Conservation (phyloP, 2,888 invertebrate species). For the Drosophila fungiperda region DNA sequence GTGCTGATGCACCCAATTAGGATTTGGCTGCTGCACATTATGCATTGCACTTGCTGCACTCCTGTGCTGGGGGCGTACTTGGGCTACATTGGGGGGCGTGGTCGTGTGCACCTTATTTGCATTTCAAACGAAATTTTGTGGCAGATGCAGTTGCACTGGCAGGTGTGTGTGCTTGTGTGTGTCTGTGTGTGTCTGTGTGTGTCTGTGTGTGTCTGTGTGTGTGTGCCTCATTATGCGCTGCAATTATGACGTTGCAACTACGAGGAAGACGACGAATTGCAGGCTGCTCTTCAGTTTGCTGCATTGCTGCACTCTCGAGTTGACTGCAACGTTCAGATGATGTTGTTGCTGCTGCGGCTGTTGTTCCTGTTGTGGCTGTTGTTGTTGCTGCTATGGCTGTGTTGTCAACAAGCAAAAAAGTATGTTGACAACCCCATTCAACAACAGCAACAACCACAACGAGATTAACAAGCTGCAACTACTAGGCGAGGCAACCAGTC, state of each 20-base stretch:
- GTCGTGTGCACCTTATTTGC: conserved; percentile 77
- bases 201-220: conserved; percentile 22
- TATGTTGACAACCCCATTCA: conserved; percentile 79
- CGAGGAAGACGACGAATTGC: conserved; percentile 70
- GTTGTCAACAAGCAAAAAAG: conserved; percentile 81
- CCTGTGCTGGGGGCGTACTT: conserved; percentile 19
- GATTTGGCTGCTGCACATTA: conserved; percentile 59
- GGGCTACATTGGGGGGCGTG: conserved; percentile 57
- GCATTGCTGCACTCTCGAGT: conserved; percentile 67
- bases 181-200: conserved; percentile 52
- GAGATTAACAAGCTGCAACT: conserved; percentile 51
- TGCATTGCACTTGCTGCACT: conserved; percentile 52
- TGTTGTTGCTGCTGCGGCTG: conserved; percentile 21
- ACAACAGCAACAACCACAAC: conserved; percentile 51
- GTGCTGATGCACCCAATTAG: conserved; percentile 72
- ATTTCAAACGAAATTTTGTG: conserved; percentile 82
- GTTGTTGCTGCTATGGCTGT: conserved; percentile 29
- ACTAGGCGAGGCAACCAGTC: conserved; percentile 48
- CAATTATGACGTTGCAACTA: conserved; percentile 76
- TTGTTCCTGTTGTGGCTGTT: conserved; percentile 60
- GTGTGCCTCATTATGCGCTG: conserved; percentile 78
- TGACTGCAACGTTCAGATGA: conserved; percentile 50
- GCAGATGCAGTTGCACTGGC: conserved; percentile 52
- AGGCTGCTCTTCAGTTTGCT: conserved; percentile 69
- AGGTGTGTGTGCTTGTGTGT: conserved; percentile 21